Evolutionary conservation across 2,888 invertebrate species (phyloP), one percentile per base, ranked within the genome.

Genomic region (Adineta ricciae): DNA sequence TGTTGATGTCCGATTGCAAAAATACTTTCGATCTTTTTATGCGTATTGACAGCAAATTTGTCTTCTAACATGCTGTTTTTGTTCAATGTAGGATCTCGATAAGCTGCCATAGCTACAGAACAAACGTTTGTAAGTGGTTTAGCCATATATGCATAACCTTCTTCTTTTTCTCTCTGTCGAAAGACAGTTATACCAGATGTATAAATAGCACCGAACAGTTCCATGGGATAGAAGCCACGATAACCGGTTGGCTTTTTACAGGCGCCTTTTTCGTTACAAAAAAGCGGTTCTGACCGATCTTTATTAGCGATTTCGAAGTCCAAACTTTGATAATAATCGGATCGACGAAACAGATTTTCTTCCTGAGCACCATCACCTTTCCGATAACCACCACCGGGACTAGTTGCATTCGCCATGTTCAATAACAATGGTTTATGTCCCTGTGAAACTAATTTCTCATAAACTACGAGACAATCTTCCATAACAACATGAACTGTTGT

Each of bases 271-370:
- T 46, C 46, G 11, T 46, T 46, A 46, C 46, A 46, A 46, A 8
- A 46, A 11, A 46, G 46, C 46, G 11, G 5, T 46, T 46, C 46
- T 46, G 46, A 46, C 11, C 46, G 46, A 46, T 46, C 46, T 46
- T 46, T 46, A 46, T 46, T 11, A 11, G 46, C 46, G 5, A 46
- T 46, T 46, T 46, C 46, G 11, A 46, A 11, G 11, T 46, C 46
- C 5, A 46, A 11, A 46, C 46, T 46, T 8, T 46, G 46, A 46
- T 46, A 46, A 46, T 46, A 46, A 46, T 46, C 46, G 8, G 46
- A 56, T 27, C 56, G 56, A 64, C 56, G 56, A 64, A 64, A 64
- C n/a, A 64, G 56, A 64, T 64, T 64, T 64, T 64, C 56, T 64
- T 64, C 56, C 27, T 64, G 56, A 5, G 56, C 56, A 9, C 56